Evolutionary conservation across 2,888 invertebrate genomes (phyloP), one percentile per base, ranked within the genome.

Genomic region (Anaspis maculata): DNA sequence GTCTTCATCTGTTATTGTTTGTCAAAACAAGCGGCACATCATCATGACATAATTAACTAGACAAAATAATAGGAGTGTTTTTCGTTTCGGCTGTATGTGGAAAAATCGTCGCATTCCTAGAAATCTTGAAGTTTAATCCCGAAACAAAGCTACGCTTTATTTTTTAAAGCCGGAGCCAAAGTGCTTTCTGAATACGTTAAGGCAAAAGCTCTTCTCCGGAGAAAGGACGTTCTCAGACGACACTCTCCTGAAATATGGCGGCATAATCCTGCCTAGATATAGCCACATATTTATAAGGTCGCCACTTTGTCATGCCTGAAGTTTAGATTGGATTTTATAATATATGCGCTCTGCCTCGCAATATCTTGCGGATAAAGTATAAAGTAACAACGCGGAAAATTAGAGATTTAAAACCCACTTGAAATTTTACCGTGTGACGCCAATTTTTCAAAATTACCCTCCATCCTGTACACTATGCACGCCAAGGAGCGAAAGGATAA

Each of bases 321-420:
- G 66, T 66, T 66, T 66, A 66, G 64, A 66, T 66, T 66, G 61
- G 64, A 66, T 66, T 66, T 63, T 60, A 57, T 63, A 61, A 63
- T 57, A 54, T 58, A 62, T 60, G 50, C 46, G 46, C 50, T 45
- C 44, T 50, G 32, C 37, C 28, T 25, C 30, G 37, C 25, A 30
- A 39, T 38, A 34, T 40, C 40, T 31, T 33, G 37, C 37, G 32
- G 21, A 30, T 38, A 38, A 37, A 27, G 29, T 12, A 21, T 21
- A 29, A 29, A 37, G 33, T 37, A 37, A 37, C 37, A 37, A 37
- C 25, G 33, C 37, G 23, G 37, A 37, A 37, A 37, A 37, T 37
- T 37, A 29, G 32, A 37, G 37, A 37, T 37, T 37, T 37, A 37
- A 32, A 37, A 37, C 10, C 13, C 5, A 25, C 19, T 19, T 9